Base-by-base conservation (phyloP, 2,113 vertebrate genomes). In the Aegotheles bennettii region DNA sequence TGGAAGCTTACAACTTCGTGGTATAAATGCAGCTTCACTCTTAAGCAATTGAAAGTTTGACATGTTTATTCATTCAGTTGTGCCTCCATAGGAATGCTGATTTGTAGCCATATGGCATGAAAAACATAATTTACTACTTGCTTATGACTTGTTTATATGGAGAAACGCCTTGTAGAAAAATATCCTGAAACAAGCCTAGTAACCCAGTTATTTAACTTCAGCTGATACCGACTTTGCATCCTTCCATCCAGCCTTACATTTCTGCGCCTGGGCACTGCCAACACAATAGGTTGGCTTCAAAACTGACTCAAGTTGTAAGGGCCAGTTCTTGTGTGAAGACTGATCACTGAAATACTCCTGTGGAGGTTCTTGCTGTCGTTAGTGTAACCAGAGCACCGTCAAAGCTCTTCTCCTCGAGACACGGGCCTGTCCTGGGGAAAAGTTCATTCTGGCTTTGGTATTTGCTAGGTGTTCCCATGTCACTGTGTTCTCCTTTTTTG, bases 341-440 rank as follows among this genome's bases (percentile, higher is more conserved):
- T 67, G 47, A 77, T 82, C 20, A 24, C 0, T 67, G 51, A 56
- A 73, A 28, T 50, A 26, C 8, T 67, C n/a, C 53, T 33, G 14
- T 31, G 65, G 36, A 56, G 28, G 45, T 38, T 71, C 47, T 73
- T 61, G 13, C 53, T 87, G 15, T 40, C 15, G 9, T 50, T 50
- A 20, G 23, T 2, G 1, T 38, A 67, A 61, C 12, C 42, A 33
- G 40, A 51, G 16, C 6, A 1, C 21, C 1, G 1, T 63, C 36
- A 51, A 38, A 63, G 15, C 18, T 48, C 47, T 78, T 56, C 33
- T 18, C 10, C 35, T 47, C 73, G 31, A 33, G 33, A 60, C 20
- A 67, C 29, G 10, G 25, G 15, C 69, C 40, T 45, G 33, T 45
- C 36, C 36, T 40, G 18, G 3, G 26, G 47, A 43, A 50, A 68